Evolutionary conservation across 2,113 vertebrate genomes (phyloP), one percentile per base, ranked within the genome.

Genomic region (Sitta europaea): DNA sequence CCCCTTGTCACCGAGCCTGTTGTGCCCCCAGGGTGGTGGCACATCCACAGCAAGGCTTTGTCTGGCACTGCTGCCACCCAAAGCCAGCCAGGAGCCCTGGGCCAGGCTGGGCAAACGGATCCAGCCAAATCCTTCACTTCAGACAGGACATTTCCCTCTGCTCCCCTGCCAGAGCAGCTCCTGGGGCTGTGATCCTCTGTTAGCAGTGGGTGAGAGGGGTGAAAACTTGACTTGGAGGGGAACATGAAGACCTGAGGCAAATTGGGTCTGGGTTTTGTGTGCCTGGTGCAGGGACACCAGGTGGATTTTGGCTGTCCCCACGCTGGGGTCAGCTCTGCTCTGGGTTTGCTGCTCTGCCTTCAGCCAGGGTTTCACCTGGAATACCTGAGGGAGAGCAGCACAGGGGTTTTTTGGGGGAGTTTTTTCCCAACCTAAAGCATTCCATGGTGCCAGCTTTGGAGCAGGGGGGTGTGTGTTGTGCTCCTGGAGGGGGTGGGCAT

Each of bases 401-500:
- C 24, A 13, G 62, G 62, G 2, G 8, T 13, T 54, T 24, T 70
- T 48, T 2, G n/a, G n/a, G n/a, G n/a, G 62, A 2, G 8, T 13
- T 54, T 24, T 70, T 48, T 2, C 42, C 53, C 20, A 23, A 1
- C 5, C 29, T 36, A 1, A 48, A 48, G 48, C 35, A 31, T 48
- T 45, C 59, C 23, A 4, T 2, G 27, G 4, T 10, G 27, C 75
- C 12, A 3, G 8, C 17, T 42, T 19, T 72, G 58, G 1, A 10
- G 24, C 19, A 23, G 28, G 51, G 53, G 5, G 12, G 5, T 14
- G 63, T 14, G 63, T 18, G 17, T 17, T 48, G n/a, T 36, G 33
- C 23, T 33, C 0, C 0, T 23, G 53, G 24, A 53, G 9, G 28
- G 18, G 27, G 16, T 38, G 12, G 10, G 2, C 1, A 0, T 0